Base-by-base conservation (phyloP, 2,797 vertebrate species). In the Rachycentron canadum region DNA sequence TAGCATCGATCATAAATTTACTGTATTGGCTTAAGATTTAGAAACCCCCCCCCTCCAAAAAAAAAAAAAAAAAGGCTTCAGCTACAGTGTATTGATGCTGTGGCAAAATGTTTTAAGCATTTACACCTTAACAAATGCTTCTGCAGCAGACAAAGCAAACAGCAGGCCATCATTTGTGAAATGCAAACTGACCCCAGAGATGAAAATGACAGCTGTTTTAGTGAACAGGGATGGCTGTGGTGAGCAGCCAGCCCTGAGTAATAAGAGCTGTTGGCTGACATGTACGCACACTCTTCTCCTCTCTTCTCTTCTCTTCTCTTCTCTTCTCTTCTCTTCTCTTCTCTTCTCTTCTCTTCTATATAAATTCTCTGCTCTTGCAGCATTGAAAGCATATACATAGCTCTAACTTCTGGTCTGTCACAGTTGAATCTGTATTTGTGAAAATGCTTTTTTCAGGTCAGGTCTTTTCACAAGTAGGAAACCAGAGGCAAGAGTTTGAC, bases 201-300 rank as follows among this genome's bases (percentile, higher is more conserved):
- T 70, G 82, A 79, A 79, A 72, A 69, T 85, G 89, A 90, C 89
- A 91, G 88, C 85, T 92, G 91, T 87, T 91, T 87, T 57, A 81
- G 71, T 83, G 83, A 84, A 73, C 71, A 78, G 81, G 73, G 81
- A 69, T 53, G 83, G 69, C 82, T 76, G 74, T 74, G 84, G 83
- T 75, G 84, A 90, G 81, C 85, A 66, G 76, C 73, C 85, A 82
- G 84, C 82, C 83, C 9, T 84, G 64, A 90, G 87, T 86, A 89
- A 90, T 79, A 66, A 72, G 61, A 85, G 83, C 63, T 69, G 81
- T 79, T 49, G 69, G 74, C 79, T 88, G 73, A 69, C 58, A 81
- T 56, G 55, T 55, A 73, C 62, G 56, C 57, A 57, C 59, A 9
- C 58, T 17, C 68, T 73, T 57, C 60, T 52, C 53, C 65, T 50